A percentile compares a stretch with the other conserved stretches of the same genome.
These are phyloP conservation scores for Echiichthys vipera DNA, from an alignment of 2,797 vertebrate genomes.

Conservation along the genomic window DNA sequence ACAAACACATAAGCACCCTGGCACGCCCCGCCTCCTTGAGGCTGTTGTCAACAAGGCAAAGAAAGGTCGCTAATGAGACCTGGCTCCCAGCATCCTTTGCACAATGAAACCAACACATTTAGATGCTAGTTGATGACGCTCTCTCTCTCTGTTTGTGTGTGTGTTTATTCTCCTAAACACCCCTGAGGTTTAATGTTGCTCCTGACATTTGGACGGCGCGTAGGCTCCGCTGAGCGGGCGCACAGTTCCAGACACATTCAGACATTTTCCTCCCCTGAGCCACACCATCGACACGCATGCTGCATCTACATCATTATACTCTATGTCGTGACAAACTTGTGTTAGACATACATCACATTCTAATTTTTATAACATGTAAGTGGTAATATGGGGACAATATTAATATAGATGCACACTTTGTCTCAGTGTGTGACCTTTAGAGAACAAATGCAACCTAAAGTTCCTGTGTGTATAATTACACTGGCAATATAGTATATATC, in stretches of 20 bases:
- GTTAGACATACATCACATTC: constrained; percentile 1
- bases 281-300: neutral
- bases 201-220: constrained; percentile 59
- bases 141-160: neutral
- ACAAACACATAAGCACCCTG: constrained; percentile 16
- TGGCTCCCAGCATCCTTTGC: constrained; percentile 70
- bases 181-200: constrained; percentile 52
- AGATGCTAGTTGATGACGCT: constrained; percentile 45
- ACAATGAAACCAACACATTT: constrained; percentile 58
- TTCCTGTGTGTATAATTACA: neutral
- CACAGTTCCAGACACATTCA: constrained; percentile 38
- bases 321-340: neutral
- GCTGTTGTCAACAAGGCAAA: constrained; percentile 55
- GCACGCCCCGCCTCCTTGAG: constrained; percentile 19
- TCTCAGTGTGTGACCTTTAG: neutral
- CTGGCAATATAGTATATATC: neutral
- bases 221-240: constrained; percentile 23
- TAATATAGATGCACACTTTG: neutral
- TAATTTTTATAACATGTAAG: neutral
- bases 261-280: constrained; percentile 34
- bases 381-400: neutral
- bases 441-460: neutral
- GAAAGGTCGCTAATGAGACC: constrained; percentile 58
- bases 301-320: neutral
- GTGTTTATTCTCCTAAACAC: constrained; percentile 58